Base-by-base conservation (phyloP, 2,888 invertebrate genomes). In the Esperia sulphurella region DNA sequence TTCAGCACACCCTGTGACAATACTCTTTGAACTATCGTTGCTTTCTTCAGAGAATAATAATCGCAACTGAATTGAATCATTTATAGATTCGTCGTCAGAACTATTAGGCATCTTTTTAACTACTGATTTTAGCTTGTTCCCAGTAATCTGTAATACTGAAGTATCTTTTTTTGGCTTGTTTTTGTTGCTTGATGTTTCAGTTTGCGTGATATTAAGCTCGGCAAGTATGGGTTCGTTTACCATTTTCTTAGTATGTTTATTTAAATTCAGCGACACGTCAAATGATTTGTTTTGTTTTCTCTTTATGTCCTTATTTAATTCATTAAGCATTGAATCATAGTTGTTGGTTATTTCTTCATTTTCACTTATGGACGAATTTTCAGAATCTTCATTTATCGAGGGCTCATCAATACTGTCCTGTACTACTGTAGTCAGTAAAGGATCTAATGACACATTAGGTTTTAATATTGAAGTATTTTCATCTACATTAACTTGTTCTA, bases 21-120 rank as follows among this genome's bases (percentile, higher is more conserved):
- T 49, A 14, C 54, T 61, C 8, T 65, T 54, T 31, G 68, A 71
- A 62, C 71, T 72, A 43, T 74, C 77, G 57, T 70, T 77, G 49
- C 83, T 86, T 28, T 86, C 82, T 60, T 87, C 86, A 51, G 83
- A 72, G 55, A 88, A 85, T 10, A 88, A 57, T 30, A 87, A 61
- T 51, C 76, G 70, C 62, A 88, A 67, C 55, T 83, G 77, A 54
- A 85, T 81, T 10, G 78, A 79, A 63, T 80, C 79, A 3, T 84
- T 83, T 10, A 75, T 75, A 35, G 63, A 62, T 49, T 71, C 73
- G 40, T 44, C 37, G 40, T 40, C 46, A 28, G 14, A 9, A 14
- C 43, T 53, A 52, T 51, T 44, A 13, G 33, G 39, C 43, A 49
- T 45, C 31, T 58, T 53, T 39, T 48, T 40, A 31, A 45, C 38